These are phyloP conservation scores for Plebejus melissa DNA, from an alignment of 2,888 invertebrate species.

Conservation along the genomic window DNA sequence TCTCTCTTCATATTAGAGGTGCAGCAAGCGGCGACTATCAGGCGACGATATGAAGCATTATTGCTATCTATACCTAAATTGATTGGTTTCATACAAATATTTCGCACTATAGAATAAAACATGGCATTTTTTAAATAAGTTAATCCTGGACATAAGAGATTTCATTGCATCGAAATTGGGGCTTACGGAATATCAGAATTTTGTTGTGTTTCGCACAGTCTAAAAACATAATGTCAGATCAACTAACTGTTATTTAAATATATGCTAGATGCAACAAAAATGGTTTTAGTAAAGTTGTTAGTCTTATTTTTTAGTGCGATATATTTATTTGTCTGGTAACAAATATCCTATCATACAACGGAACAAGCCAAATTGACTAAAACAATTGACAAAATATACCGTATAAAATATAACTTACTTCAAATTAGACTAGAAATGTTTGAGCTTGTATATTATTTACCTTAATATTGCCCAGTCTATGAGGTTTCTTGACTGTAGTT, in stretches of 20 bases:
- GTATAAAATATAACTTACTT: conserved; percentile 8
- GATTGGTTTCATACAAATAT: neutral
- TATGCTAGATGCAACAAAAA: too few species aligned
- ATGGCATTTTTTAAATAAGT: too few species aligned
- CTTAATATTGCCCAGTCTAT: neutral
- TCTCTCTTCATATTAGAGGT: neutral
- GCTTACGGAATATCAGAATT: too few species aligned
- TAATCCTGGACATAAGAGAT: too few species aligned
- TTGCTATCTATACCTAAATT: neutral
- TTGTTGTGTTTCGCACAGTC: too few species aligned
- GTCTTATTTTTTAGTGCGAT: neutral
- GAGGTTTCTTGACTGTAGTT: too few species aligned
- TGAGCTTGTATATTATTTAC: neutral
- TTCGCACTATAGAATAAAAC: neutral
- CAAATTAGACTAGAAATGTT: conserved; percentile 16
- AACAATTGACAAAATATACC: neutral
- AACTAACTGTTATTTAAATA: too few species aligned
- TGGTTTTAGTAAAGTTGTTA: neutral
- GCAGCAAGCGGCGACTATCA: conserved; percentile 11
- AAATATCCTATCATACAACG: neutral
- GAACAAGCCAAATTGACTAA: conserved; percentile 11
- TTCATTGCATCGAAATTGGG: too few species aligned
- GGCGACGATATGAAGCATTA: conserved; percentile 6
- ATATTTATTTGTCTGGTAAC: neutral
- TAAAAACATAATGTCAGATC: too few species aligned